These are phyloP conservation scores for Xiphorhynchus elegans DNA, from an alignment of 2,113 vertebrate species.

Conservation along the genomic window DNA sequence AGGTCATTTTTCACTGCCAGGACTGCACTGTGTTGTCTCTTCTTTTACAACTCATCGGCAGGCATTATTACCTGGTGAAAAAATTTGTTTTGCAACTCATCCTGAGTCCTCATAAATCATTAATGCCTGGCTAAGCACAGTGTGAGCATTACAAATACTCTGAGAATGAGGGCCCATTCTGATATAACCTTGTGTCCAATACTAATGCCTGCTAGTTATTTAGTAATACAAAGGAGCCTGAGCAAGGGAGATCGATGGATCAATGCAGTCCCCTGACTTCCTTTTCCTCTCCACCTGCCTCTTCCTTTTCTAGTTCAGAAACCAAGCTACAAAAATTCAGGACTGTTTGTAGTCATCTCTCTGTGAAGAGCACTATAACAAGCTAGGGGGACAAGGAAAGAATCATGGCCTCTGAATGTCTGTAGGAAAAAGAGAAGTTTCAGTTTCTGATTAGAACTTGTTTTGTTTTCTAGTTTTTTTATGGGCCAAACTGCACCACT, in stretches of 20 bases:
- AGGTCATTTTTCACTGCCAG: constrained; percentile 63
- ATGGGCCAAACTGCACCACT: background rate
- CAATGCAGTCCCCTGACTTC: constrained; percentile 36
- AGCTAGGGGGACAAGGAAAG: background rate
- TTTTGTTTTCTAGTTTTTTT: background rate
- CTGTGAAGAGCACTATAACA: background rate
- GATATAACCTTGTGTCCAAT: constrained; percentile 56
- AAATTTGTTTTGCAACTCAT: constrained; percentile 71
- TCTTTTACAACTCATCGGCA: constrained; percentile 61
- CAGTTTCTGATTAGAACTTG: background rate
- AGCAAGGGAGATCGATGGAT: constrained; percentile 53
- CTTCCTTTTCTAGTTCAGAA: background rate
- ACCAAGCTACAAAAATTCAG: background rate
- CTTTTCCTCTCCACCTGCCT: constrained; percentile 29
- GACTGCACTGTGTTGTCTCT: constrained; percentile 42
- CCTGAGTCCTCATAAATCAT: constrained; percentile 69
- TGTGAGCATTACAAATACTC: constrained; percentile 57
- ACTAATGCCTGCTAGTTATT: constrained; percentile 68
- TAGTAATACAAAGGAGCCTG: constrained; percentile 65
- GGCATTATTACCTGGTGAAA: constrained; percentile 69
- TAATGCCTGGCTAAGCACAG: constrained; percentile 67
- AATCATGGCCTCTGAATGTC: background rate
- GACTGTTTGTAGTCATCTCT: background rate
- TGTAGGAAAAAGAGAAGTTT: background rate
- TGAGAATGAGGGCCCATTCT: constrained; percentile 27